phyloP scores from a whole-genome alignment of 2,888 invertebrate genomes.

The Calliphora vomitoria region DNA sequence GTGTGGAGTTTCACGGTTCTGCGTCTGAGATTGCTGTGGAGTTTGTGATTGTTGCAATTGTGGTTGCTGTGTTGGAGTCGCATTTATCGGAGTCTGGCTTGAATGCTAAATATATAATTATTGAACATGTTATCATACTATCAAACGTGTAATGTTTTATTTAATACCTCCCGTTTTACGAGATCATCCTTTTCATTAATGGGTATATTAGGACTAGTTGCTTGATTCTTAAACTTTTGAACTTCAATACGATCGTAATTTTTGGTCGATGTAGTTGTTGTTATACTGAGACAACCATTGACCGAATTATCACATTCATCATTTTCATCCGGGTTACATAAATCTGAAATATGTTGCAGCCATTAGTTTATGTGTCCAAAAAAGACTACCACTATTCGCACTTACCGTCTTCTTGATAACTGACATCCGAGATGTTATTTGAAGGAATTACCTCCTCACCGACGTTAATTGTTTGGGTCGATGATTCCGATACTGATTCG shows the following conservation, averaged over 20 bases:
- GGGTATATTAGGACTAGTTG: constrained; percentile 85
- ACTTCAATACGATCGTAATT: constrained; percentile 83
- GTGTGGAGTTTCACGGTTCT: constrained; percentile 80
- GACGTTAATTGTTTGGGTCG: constrained; percentile 78
- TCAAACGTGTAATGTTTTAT: neutral
- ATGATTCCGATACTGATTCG: constrained; percentile 79
- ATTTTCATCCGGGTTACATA: constrained; percentile 72
- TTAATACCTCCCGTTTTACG: constrained; percentile 69
- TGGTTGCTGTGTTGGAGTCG: constrained; percentile 57
- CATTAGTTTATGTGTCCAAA: constrained; percentile 76
- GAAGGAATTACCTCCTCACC: constrained; percentile 60
- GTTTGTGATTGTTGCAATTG: constrained; percentile 51
- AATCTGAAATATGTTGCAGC: constrained; percentile 59
- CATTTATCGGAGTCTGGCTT: constrained; percentile 77
- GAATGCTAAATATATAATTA: constrained; percentile 65
- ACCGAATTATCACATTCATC: constrained; percentile 82
- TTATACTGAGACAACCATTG: constrained; percentile 80
- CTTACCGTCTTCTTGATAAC: constrained; percentile 63
- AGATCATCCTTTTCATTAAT: constrained; percentile 77
- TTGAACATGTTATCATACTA: neutral
- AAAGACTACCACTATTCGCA: constrained; percentile 54
- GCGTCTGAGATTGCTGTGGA: constrained; percentile 64
- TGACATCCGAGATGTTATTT: constrained; percentile 57
- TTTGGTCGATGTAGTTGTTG: constrained; percentile 82
- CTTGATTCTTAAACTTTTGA: constrained; percentile 84